A percentile compares a stretch with the other conserved stretches of the same genome.
Evolutionary conservation across 2,888 invertebrate genomes (phyloP).

Genomic region (Parapristionchus giblindavisi): DNA sequence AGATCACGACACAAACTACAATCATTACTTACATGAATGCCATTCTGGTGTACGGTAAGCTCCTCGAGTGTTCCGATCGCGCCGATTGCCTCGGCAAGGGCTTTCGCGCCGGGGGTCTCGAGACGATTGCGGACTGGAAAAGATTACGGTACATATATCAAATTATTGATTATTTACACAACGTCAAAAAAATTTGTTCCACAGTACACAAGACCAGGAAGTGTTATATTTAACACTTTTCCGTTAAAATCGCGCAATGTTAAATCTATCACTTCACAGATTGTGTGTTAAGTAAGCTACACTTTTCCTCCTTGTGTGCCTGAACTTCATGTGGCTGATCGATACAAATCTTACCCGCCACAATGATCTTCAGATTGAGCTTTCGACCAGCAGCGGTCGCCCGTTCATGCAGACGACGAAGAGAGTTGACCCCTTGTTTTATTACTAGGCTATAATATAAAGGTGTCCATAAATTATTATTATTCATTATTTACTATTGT

Average conservation of each 20-base stretch:
- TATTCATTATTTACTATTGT: too few relatives aligned
- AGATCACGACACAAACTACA: too few relatives aligned
- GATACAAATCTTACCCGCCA: slow-evolving; percentile 85
- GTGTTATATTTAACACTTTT: too few relatives aligned
- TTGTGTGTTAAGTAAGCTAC: too few relatives aligned
- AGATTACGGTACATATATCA: neutral
- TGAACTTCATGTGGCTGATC: too few relatives aligned
- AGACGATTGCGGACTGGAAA: slow-evolving; percentile 86
- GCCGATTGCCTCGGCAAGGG: slow-evolving; percentile 84
- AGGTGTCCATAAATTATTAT: too few relatives aligned
- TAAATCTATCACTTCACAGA: too few relatives aligned
- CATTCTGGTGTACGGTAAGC: slow-evolving; percentile 94
- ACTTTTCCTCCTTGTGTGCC: too few relatives aligned
- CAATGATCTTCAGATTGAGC: slow-evolving; percentile 82
- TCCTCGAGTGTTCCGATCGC: slow-evolving; percentile 86
- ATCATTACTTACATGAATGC: slow-evolving; percentile 90
- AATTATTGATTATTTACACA: neutral
- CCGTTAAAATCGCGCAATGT: too few relatives aligned
- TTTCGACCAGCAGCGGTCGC: slow-evolving; percentile 66
- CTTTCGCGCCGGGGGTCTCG: slow-evolving; percentile 90
- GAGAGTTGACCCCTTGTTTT: neutral
- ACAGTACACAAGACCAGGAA: too few relatives aligned
- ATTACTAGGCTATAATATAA: too few relatives aligned
- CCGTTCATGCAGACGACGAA: neutral
- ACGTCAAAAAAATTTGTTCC: too few relatives aligned